Conservation (phyloP, 2,113 vertebrate genomes). For the Mustelus asterias region DNA sequence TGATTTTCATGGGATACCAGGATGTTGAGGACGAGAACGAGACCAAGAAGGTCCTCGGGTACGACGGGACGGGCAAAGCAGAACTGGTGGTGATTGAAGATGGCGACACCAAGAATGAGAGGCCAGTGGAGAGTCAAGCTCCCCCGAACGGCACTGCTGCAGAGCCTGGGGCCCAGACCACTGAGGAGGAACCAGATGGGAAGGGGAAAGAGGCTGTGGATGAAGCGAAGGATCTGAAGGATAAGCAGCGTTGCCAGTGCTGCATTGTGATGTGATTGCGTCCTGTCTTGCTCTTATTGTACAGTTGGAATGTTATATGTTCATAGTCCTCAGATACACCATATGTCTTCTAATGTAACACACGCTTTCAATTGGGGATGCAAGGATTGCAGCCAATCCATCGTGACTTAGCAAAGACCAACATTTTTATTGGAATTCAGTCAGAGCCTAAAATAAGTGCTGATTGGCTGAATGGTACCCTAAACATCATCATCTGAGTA, state of each 20-base stretch:
- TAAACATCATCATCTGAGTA: neutral
- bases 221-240: conserved; percentile 65
- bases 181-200: conserved; percentile 49
- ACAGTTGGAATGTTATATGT: conserved; percentile 36
- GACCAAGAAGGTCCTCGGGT: conserved; percentile 80
- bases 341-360: conserved; percentile 33
- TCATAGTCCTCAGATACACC: conserved; percentile 34
- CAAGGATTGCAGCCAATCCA: conserved; percentile 31
- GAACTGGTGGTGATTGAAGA: conserved; percentile 85
- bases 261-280: conserved; percentile 80
- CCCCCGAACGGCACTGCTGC: conserved; percentile 65
- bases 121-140: conserved; percentile 43
- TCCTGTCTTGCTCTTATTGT: neutral
- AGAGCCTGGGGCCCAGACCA: conserved; percentile 46
- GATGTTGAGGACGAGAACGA: conserved; percentile 82
- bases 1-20: conserved; percentile 98
- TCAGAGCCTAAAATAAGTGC: neutral
- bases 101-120: conserved; percentile 53
- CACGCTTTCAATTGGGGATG: conserved; percentile 32
- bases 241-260: conserved; percentile 84
- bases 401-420: neutral
- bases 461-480: neutral
- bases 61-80: conserved; percentile 78
- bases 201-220: conserved; percentile 49
- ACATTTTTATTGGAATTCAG: conserved; percentile 5